These are phyloP conservation scores for Hystrix brachyura DNA, from an alignment of 2,113 vertebrate species.

Conservation along the genomic window DNA sequence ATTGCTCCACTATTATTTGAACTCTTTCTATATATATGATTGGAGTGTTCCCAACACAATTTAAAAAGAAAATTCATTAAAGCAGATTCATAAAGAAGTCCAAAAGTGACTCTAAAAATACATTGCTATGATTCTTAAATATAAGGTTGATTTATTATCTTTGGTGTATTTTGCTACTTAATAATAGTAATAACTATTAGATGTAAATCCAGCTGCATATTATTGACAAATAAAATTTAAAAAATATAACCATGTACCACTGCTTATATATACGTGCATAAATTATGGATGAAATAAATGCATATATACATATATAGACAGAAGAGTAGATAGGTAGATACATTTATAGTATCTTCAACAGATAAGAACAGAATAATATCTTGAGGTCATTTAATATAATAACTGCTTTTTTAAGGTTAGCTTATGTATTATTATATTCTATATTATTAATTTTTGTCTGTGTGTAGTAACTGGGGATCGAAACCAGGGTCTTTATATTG, in stretches of 20 bases:
- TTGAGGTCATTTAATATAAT: not conserved
- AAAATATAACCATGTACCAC: not conserved
- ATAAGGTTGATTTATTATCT: not conserved
- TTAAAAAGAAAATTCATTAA: constrained; percentile 34
- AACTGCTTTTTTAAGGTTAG: not conserved
- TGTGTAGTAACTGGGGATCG: not conserved
- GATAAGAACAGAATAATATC: not conserved
- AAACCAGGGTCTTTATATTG: not conserved
- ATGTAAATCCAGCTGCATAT: not conserved
- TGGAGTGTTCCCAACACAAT: not conserved
- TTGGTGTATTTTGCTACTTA: not conserved
- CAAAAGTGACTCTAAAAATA: constrained; percentile 16
- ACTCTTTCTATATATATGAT: not conserved
- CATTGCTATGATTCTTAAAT: not conserved
- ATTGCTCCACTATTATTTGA: not conserved
- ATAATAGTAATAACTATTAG: not conserved
- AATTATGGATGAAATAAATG: not conserved
- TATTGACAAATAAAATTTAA: not conserved
- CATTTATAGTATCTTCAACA: not conserved
- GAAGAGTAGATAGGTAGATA: not conserved
- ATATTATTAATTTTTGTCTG: not conserved
- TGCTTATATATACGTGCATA: not conserved
- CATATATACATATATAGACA: not conserved
- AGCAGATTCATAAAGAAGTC: constrained; percentile 8
- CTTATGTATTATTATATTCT: not conserved